Evolutionary conservation across 2,888 invertebrate species (phyloP).

Genomic region (Ophioninae sp.): DNA sequence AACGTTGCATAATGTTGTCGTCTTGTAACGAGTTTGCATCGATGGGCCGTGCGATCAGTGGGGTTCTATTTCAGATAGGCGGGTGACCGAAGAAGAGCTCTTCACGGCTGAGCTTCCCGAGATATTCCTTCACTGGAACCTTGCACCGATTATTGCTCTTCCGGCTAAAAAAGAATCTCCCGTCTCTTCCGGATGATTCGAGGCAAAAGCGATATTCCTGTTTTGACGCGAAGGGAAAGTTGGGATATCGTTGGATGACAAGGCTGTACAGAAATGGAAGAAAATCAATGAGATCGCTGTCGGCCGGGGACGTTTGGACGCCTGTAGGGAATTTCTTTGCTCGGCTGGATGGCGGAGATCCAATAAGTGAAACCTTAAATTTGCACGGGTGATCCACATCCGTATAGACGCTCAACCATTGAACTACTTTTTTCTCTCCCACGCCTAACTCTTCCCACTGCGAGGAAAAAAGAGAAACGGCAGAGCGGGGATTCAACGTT

Average conservation of each 20-base stretch:
- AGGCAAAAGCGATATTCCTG: neutral
- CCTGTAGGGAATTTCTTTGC: constrained; percentile 22
- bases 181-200: no score
- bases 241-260: neutral
- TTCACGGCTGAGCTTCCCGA: neutral
- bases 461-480: constrained; percentile 1
- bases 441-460: constrained; percentile 24
- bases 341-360: constrained; percentile 62
- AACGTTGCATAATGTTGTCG: constrained; percentile 60
- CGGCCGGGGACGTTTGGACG: neutral
- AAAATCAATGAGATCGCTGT: constrained; percentile 6
- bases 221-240: neutral
- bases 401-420: constrained; percentile 64
- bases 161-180: no score
- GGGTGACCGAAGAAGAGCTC: neutral
- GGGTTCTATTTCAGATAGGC: neutral
- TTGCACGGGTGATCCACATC: constrained; percentile 62
- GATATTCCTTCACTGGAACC: no score
- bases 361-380: constrained; percentile 76
- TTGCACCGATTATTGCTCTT: no score
- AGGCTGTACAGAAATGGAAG: neutral
- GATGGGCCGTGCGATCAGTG: neutral
- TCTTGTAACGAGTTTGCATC: constrained; percentile 18
- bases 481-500: neutral
- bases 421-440: constrained; percentile 64